These are phyloP conservation scores for Apolygus lucorum DNA, from an alignment of 1,140 invertebrate species.

Conservation along the genomic window DNA sequence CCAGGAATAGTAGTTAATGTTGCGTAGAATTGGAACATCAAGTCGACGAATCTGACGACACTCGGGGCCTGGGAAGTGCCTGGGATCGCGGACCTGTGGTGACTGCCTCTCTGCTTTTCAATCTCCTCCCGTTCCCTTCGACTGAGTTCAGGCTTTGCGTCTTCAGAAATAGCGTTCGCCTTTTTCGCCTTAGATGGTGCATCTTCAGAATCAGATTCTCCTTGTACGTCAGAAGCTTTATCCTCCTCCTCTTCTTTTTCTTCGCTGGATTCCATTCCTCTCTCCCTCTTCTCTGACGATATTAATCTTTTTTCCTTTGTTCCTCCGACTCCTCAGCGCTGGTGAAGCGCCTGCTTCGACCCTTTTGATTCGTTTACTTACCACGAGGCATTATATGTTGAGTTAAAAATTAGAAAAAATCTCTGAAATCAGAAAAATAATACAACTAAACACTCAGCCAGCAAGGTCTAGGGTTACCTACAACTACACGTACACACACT, in stretches of 20 bases:
- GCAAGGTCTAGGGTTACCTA: too few species aligned
- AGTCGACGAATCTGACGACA: too few species aligned
- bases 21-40: too few species aligned
- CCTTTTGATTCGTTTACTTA: conserved; percentile 73
- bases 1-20: too few species aligned
- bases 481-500: too few species aligned
- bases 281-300: conserved; percentile 56
- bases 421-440: too few species aligned
- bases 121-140: conserved; percentile 49
- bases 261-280: conserved; percentile 46
- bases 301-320: conserved; percentile 66
- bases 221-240: conserved; percentile 45
- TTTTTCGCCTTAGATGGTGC: conserved; percentile 82
- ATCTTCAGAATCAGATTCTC: conserved; percentile 51
- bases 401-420: too few species aligned
- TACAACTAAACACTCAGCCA: too few species aligned
- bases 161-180: conserved; percentile 47
- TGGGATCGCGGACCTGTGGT: too few species aligned
- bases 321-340: conserved; percentile 86
- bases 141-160: conserved; percentile 64
- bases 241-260: conserved; percentile 45
- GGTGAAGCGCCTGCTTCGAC: conserved; percentile 82
- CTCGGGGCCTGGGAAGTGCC: too few species aligned
- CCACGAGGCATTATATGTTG: conserved; percentile 27
- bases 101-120: too few species aligned